A percentile compares a stretch with the other conserved stretches of the same genome.
These are phyloP conservation scores for Odobenus rosmarus DNA, from an alignment of 2,113 vertebrate genomes.

Conservation along the genomic window DNA sequence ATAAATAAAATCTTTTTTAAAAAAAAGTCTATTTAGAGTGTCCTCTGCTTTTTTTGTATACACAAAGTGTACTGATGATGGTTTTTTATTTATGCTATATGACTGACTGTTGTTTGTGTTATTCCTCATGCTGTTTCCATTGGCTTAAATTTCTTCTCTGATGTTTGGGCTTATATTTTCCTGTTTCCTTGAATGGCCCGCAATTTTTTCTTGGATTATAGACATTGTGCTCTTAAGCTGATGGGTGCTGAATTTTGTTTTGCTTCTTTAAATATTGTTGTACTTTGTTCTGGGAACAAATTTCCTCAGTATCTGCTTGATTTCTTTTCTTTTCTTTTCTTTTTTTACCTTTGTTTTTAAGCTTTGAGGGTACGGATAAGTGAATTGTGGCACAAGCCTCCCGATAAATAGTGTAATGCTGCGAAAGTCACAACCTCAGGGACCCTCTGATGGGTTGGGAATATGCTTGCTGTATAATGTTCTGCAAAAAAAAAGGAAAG, in stretches of 20 bases:
- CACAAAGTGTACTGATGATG: fast-evolving
- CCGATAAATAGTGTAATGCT: neutral
- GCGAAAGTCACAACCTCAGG: neutral
- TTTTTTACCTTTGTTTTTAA: neutral
- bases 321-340: neutral
- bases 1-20: neutral
- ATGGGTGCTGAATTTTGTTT: neutral
- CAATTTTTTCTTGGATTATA: neutral
- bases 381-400: neutral
- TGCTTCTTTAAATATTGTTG: neutral
- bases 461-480: too few relatives aligned
- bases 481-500: neutral
- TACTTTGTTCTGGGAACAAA: neutral
- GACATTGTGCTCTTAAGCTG: neutral
- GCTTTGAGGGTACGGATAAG: neutral
- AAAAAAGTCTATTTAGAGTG: neutral
- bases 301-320: neutral
- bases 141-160: neutral
- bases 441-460: fast-evolving
- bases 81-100: too few relatives aligned
- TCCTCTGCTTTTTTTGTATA: neutral
- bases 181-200: neutral
- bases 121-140: neutral
- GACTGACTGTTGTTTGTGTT: neutral
- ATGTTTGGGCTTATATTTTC: neutral